A percentile compares a stretch with the other conserved stretches of the same genome.
phyloP scores from a whole-genome alignment of 2,888 invertebrate genomes.

The Drosophila vallismaia region DNA sequence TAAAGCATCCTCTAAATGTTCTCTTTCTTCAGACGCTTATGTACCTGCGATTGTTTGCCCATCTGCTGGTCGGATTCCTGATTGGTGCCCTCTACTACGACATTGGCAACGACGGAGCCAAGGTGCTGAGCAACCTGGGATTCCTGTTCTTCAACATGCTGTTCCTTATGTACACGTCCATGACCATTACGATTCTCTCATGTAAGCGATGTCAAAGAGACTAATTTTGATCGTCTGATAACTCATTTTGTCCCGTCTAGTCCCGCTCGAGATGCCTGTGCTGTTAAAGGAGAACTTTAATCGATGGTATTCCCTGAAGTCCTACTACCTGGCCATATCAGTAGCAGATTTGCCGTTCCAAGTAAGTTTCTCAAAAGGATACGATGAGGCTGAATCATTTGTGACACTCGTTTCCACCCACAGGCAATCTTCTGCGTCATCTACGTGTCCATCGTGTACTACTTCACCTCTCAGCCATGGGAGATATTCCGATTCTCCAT shows the following conservation, averaged over 20 bases:
- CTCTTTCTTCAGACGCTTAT: slow-evolving; percentile 91
- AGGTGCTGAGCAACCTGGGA: slow-evolving; percentile 97
- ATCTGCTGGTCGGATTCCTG: slow-evolving; percentile 95
- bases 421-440: slow-evolving; percentile 97
- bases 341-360: slow-evolving; percentile 99
- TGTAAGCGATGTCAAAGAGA: slow-evolving; percentile 87
- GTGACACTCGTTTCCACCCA: slow-evolving; percentile 31
- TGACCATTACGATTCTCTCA: slow-evolving; percentile 99
- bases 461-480: slow-evolving; percentile 96
- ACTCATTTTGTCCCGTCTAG: slow-evolving; percentile 83
- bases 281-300: slow-evolving; percentile 97
- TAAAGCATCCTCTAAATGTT: neutral
- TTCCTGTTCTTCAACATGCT: slow-evolving; percentile 99
- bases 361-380: slow-evolving; percentile 85
- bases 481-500: slow-evolving; percentile 92
- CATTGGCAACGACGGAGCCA: slow-evolving; percentile 97
- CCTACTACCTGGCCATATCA: slow-evolving; percentile 97
- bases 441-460: slow-evolving; percentile 96
- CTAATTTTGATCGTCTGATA: neutral
- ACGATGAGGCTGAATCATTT: neutral
- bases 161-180: slow-evolving; percentile 99
- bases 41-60: slow-evolving; percentile 96
- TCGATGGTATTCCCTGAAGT: slow-evolving; percentile 97
- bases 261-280: slow-evolving; percentile 98
- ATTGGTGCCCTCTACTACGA: slow-evolving; percentile 98